Conservation (phyloP, 1,140 invertebrate species). For the Gerris buenoi region DNA sequence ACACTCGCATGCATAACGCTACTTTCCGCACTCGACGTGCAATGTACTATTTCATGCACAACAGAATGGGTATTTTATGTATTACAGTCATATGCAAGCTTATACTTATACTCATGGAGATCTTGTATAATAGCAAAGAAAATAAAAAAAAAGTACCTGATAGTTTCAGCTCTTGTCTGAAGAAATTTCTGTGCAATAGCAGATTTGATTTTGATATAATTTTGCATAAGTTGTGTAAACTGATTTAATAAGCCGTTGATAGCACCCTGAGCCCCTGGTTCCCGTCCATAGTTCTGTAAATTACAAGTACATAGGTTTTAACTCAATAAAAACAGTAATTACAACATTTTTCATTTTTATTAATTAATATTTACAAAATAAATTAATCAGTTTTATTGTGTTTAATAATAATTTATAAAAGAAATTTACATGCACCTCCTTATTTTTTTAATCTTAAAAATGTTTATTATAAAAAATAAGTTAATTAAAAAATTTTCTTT, state of each 20-base stretch:
- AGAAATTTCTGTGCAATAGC: conserved; percentile 40
- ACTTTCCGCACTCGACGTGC: no score
- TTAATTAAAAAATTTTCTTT: no score
- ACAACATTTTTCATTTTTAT: neutral
- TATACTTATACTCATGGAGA: no score
- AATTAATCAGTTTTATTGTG: no score
- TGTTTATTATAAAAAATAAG: no score
- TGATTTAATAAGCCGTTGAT: conserved; percentile 39
- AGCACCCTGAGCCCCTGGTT: conserved; percentile 42
- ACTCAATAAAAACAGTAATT: neutral
- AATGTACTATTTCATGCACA: no score
- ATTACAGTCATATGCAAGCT: neutral
- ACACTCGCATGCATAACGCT: no score
- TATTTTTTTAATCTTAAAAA: no score
- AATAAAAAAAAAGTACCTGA: conserved; percentile 32
- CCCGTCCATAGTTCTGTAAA: conserved; percentile 43
- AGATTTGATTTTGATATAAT: conserved; percentile 41
- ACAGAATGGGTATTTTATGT: neutral
- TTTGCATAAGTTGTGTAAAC: conserved; percentile 44
- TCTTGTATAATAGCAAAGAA: no score
- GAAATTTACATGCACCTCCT: no score
- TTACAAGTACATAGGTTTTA: conserved; percentile 25
- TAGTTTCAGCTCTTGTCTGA: conserved; percentile 36
- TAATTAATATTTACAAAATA: conserved; percentile 6
- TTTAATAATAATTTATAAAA: no score